Evolutionary conservation across 2,113 vertebrate species (phyloP).

Genomic region (Tachycineta bicolor): DNA sequence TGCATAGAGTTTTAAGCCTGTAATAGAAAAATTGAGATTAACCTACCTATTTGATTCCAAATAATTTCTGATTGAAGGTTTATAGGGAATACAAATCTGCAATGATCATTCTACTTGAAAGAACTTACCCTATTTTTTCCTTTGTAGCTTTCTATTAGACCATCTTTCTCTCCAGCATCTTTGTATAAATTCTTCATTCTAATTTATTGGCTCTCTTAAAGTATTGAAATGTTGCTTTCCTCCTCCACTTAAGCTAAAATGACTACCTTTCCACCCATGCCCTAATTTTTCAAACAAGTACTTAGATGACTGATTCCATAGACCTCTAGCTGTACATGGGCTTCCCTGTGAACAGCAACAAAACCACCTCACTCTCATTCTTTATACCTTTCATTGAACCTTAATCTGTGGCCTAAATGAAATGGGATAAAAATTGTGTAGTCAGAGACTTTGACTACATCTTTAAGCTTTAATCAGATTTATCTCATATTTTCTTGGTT

Average conservation of each 20-base stretch:
- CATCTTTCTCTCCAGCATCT: background rate
- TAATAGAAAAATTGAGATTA: background rate
- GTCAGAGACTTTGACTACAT: background rate
- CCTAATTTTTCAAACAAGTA: background rate
- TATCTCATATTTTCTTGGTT: background rate
- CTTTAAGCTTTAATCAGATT: background rate
- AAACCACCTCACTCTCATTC: background rate
- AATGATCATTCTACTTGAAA: background rate
- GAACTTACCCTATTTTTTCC: background rate
- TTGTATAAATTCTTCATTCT: background rate
- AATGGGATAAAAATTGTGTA: background rate
- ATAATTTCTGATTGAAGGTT: background rate
- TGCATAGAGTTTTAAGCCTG: background rate
- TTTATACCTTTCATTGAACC: background rate
- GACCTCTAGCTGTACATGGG: background rate
- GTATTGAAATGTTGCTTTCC: background rate
- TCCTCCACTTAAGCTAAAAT: background rate
- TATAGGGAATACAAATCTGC: background rate
- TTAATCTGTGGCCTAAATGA: background rate
- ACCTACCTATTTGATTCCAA: background rate
- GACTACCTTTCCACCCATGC: background rate
- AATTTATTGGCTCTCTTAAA: background rate
- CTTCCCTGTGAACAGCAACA: background rate
- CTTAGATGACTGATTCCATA: background rate
- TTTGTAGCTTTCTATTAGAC: background rate